Percentiles rank a stretch among this genome's conserved stretches.
Evolutionary conservation across 2,113 vertebrate species (phyloP).

Genomic region (Bambusicola thoracicus): DNA sequence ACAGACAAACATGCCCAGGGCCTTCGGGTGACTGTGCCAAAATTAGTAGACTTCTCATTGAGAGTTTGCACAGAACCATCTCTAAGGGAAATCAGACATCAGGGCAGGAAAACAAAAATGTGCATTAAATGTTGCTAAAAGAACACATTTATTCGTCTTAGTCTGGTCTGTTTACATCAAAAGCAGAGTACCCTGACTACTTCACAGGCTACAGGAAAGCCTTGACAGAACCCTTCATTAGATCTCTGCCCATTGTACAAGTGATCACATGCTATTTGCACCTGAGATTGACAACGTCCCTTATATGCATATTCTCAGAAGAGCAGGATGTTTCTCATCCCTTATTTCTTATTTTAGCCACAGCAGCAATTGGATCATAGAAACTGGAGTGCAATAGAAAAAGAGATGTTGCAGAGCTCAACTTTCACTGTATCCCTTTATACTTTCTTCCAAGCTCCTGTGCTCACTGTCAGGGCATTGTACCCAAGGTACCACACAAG

Average conservation of each 20-base stretch:
- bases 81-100: not conserved
- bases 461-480: not conserved
- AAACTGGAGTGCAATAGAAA: not conserved
- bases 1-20: slow-evolving; percentile 20
- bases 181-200: not conserved
- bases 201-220: not conserved
- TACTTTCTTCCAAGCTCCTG: not conserved
- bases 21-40: slow-evolving; percentile 21
- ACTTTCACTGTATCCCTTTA: not conserved
- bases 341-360: not conserved
- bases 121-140: not conserved
- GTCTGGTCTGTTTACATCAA: not conserved
- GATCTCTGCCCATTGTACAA: not conserved
- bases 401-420: not conserved
- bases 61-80: not conserved
- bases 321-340: not conserved
- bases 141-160: not conserved
- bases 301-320: not conserved
- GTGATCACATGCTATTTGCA: not conserved
- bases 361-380: not conserved
- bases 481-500: not conserved
- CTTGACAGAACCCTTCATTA: not conserved
- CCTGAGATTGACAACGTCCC: not conserved
- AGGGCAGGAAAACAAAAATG: not conserved
- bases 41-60: slow-evolving; percentile 39